Evolutionary conservation across 53 echinoderm and acorn worm genomes (phyloP).

Genomic region (Apostichopus leukothele): DNA sequence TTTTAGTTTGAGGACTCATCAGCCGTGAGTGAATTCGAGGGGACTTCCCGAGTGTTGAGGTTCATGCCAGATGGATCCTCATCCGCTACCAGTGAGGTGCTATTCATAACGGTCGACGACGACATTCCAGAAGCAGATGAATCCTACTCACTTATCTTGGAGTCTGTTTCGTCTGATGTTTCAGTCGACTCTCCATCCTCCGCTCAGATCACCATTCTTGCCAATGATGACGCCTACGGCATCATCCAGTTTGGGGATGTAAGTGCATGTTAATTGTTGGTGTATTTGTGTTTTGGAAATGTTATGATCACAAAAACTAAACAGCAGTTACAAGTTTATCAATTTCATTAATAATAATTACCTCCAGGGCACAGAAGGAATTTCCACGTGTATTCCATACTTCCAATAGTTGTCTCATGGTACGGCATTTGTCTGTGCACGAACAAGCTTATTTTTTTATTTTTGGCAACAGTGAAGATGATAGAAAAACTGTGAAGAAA

Average conservation of each 20-base stretch:
- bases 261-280: constrained; percentile 30
- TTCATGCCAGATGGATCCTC: constrained; percentile 49
- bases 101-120: constrained; percentile 68
- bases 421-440: too few species aligned
- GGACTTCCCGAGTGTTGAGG: constrained; percentile 51
- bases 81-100: constrained; percentile 40
- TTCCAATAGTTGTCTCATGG: too few species aligned
- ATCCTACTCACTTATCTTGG: constrained; percentile 55
- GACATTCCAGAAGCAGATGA: constrained; percentile 69
- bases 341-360: too few species aligned
- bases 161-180: constrained; percentile 42
- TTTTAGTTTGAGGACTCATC: constrained; percentile 20
- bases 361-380: too few species aligned
- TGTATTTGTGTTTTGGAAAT: too few species aligned
- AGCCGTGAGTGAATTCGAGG: constrained; percentile 60
- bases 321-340: too few species aligned
- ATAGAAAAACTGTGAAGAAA: too few species aligned
- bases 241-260: constrained; percentile 83
- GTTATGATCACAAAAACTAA: too few species aligned
- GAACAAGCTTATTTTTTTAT: too few species aligned
- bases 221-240: constrained; percentile 94
- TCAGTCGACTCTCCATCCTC: constrained; percentile 53
- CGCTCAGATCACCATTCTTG: constrained; percentile 63
- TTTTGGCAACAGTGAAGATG: too few species aligned
- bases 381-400: too few species aligned